phyloP scores from a whole-genome alignment of 2,888 invertebrate genomes.

The Andrena fulva region DNA sequence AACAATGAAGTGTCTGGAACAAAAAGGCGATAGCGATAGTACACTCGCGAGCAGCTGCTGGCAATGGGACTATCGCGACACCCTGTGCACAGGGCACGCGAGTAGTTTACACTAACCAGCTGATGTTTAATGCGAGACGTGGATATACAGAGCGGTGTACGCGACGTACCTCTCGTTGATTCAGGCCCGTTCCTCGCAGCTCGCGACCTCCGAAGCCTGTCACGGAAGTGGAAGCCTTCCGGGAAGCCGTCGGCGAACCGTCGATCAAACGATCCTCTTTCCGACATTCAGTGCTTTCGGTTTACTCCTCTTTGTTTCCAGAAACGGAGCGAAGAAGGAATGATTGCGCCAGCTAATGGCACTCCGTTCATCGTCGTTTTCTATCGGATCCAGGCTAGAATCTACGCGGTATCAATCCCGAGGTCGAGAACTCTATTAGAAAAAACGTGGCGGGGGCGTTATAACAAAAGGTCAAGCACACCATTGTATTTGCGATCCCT shows the following conservation, averaged over 20 bases:
- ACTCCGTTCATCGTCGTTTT: not conserved
- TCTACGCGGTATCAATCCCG: slow-evolving; percentile 35
- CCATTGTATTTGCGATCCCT: slow-evolving; percentile 36
- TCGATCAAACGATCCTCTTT: not conserved
- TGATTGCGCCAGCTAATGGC: not conserved
- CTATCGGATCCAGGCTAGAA: slow-evolving; percentile 6
- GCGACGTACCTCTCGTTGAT: slow-evolving; percentile 51
- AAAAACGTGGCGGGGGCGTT: slow-evolving; percentile 23
- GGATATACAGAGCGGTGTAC: slow-evolving; percentile 39
- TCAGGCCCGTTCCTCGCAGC: slow-evolving; percentile 37
- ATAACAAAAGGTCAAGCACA: slow-evolving; percentile 43
- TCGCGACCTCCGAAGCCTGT: slow-evolving; percentile 43
- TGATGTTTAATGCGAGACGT: slow-evolving; percentile 53
- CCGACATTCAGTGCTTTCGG: not conserved
- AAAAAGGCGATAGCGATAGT: not conserved
- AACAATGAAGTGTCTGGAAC: slow-evolving; percentile 1
- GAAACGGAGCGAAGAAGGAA: too few species aligned
- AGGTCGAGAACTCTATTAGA: slow-evolving; percentile 54
- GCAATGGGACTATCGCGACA: slow-evolving; percentile 8
- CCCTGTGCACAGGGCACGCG: slow-evolving; percentile 25
- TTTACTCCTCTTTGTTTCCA: not conserved
- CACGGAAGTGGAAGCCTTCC: slow-evolving; percentile 31
- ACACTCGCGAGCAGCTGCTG: slow-evolving; percentile 27
- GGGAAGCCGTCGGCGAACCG: not conserved
- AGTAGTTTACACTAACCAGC: slow-evolving; percentile 54